Base-by-base conservation (phyloP, 2,888 invertebrate species). In the Perdita meconis region DNA sequence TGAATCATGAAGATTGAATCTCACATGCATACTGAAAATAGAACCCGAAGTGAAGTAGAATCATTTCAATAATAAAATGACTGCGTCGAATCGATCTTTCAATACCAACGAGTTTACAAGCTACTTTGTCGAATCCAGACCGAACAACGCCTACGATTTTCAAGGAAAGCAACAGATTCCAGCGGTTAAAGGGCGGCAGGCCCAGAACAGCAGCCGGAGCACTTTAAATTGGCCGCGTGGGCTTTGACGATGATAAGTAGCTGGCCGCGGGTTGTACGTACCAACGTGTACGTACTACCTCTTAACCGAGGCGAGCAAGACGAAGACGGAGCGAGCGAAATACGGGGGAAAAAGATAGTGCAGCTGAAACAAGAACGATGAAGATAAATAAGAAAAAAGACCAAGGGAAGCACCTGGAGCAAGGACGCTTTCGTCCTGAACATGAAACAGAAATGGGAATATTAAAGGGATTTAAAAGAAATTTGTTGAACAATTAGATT, bases 181-280 rank as follows among this genome's bases (percentile, higher is more conserved):
- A 44, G 30, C 38, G 55, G 56, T 66, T 64, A 57, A 38, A 70
- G 67, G 61, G 56, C 51, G 61, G 59, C 44, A 64, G 16, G 57
- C 57, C 59, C 36, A 75, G 64, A 73, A 82, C 72, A 69, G 79
- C 73, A 76, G 78, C 72, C 53, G 72, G 44, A 64, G 79, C 75
- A 71, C 68, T 82, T 86, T 84, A 86, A 87, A 86, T 86, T 85
- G 79, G 82, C 82, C 82, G 79, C 77, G 80, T 86, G 80, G 84
- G 76, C 78, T 86, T 82, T 81, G 83, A 86, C 82, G 85, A 84
- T 83, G 87, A 86, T 86, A 86, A 87, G 84, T 85, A 82, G 82
- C 79, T 75, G 71, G 73, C 71, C 66, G 63, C 57, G 80, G 66
- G 70, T 74, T 63, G 60, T 69, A 51, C 56, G 63, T 51, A 57